Percentiles rank a stretch among this genome's conserved stretches.
Evolutionary conservation across 1,140 invertebrate genomes (phyloP).

Genomic region (Apis cerana): DNA sequence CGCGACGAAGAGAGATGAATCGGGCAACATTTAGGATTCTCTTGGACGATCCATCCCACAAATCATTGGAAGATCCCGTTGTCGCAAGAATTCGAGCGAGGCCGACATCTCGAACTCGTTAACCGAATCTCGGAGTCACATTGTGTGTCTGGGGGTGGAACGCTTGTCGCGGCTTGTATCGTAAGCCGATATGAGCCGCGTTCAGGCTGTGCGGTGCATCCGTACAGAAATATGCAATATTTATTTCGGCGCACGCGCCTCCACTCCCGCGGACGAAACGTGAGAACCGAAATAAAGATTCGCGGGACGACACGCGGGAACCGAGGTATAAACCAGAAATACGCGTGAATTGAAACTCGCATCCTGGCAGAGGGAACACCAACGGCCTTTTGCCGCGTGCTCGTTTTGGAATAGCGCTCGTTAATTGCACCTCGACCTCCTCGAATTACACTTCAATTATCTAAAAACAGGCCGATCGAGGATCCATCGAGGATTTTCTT

Average conservation of each 20-base stretch:
- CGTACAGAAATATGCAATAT: constrained; percentile 61
- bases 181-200: constrained; percentile 63
- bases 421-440: constrained; percentile 47
- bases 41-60: background rate
- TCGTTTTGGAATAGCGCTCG: constrained; percentile 44
- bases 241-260: constrained; percentile 57
- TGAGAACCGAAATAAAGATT: constrained; percentile 70
- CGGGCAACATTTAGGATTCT: too few relatives aligned
- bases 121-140: background rate
- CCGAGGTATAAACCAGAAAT: constrained; percentile 61
- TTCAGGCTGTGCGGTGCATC: constrained; percentile 50
- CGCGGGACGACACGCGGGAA: constrained; percentile 56
- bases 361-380: constrained; percentile 27
- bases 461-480: constrained; percentile 32
- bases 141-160: background rate
- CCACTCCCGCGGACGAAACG: constrained; percentile 56
- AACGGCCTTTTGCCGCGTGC: constrained; percentile 12
- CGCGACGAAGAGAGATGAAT: too few relatives aligned
- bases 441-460: constrained; percentile 52
- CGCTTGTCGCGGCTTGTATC: constrained; percentile 14
- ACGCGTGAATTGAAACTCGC: constrained; percentile 56
- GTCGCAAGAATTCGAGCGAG: background rate
- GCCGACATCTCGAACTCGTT: background rate
- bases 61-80: background rate
- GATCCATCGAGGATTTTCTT: too few relatives aligned